Conservation (phyloP, 1,140 invertebrate species). For the Pollicipes pollicipes region DNA sequence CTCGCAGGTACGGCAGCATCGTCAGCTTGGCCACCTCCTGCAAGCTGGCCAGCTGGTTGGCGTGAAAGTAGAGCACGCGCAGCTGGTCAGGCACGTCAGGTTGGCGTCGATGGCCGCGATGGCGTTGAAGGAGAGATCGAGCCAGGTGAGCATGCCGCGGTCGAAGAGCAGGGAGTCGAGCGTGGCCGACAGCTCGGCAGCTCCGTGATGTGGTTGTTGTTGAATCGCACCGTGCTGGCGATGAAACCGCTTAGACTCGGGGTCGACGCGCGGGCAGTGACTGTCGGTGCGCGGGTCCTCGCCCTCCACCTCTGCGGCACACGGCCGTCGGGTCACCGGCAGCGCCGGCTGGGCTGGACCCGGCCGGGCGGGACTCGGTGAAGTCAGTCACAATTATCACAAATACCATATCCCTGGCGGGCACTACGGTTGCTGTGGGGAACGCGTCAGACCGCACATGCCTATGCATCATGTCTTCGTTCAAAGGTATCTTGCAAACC, state of each 20-base stretch:
- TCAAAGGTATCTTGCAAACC: no score
- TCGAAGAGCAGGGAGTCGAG: slow-evolving; percentile 16
- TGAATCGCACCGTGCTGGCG: slow-evolving; percentile 18
- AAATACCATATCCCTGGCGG: no score
- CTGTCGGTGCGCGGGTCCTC: neutral
- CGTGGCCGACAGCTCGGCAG: slow-evolving; percentile 16
- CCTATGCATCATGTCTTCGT: no score
- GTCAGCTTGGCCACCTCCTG: slow-evolving; percentile 13
- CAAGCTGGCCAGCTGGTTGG: slow-evolving; percentile 20
- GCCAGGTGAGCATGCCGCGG: slow-evolving; percentile 15
- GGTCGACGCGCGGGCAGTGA: neutral
- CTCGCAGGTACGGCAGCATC: slow-evolving; percentile 18
- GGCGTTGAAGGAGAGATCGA: slow-evolving; percentile 22
- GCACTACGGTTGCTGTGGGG: no score
- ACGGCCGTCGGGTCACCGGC: no score
- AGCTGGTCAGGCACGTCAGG: slow-evolving; percentile 21
- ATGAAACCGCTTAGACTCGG: slow-evolving; percentile 13
- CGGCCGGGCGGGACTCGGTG: no score
- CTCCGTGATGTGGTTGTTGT: slow-evolving; percentile 19
- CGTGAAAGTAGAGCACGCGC: slow-evolving; percentile 23
- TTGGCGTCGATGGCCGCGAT: slow-evolving; percentile 18
- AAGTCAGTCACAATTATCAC: no score
- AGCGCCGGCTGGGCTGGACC: no score
- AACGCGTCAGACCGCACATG: no score
- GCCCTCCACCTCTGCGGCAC: neutral